Evolutionary conservation across 2,113 vertebrate genomes (phyloP), one percentile per base, ranked within the genome.

Genomic region (Tringa solitaria): DNA sequence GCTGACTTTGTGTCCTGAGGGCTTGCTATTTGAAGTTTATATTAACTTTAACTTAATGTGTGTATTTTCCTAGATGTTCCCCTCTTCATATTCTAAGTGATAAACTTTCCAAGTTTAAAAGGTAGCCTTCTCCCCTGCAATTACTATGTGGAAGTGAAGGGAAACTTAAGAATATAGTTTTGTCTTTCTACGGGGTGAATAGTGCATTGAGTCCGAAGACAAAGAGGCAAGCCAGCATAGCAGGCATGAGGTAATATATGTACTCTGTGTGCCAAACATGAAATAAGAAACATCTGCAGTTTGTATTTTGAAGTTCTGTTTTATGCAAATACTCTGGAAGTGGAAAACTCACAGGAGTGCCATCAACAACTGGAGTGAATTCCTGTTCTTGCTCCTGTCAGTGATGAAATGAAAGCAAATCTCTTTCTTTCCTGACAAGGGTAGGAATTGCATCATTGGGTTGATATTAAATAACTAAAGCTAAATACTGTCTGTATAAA

Each of bases 221-320:
- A 95, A 95, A 93, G 92, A 96, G 75, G 78, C 79, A 92, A 95
- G 93, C 84, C 84, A 94, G 76, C 56, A 15, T 93, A 95, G 92
- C 88, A 96, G 83, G 95, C 95, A 93, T 98, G 97, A 98, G 87
- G 97, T 97, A 97, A 97, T 97, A 81, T 41, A 84, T 90, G 63
- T 90, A 35, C 70, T 74, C 59, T 80, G 54, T 28, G 70, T 95
- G 97, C 95, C 95, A 96, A 87, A 93, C 10, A 48, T 83, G 82
- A 95, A 98, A 97, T 96, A 84, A 96, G 91, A 96, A 97, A 97
- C 97, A 97, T 97, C 92, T 98, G 96, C 74, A 90, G 86, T 82
- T 94, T 93, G 56, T 85, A 65, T 95, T 96, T 93, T 94, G 69
- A 76, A 94, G 90, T 95, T 95, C 76, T 97, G 84, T 75, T 94